phyloP scores from a whole-genome alignment of 2,888 invertebrate species.

The Drosophila tripunctata region DNA sequence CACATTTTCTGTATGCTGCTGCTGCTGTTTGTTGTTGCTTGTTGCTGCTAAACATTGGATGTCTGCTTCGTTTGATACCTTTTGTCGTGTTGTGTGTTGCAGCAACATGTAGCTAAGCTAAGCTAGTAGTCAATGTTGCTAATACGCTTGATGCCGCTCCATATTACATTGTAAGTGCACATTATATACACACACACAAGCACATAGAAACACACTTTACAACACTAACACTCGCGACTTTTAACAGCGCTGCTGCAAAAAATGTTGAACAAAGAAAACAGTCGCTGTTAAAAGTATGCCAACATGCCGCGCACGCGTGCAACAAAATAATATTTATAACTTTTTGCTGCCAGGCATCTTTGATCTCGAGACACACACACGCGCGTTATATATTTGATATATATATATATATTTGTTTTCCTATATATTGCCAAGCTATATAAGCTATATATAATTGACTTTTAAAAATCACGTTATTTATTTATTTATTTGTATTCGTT shows the following conservation, averaged over 20 bases:
- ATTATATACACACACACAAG: conserved; percentile 33
- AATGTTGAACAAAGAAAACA: conserved; percentile 71
- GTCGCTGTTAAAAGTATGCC: conserved; percentile 67
- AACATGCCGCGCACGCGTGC: conserved; percentile 64
- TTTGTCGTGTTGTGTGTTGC: conserved; percentile 29
- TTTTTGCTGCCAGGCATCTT: conserved; percentile 14
- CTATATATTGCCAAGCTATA: conserved; percentile 26
- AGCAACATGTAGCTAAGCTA: conserved; percentile 50
- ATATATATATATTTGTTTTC: conserved; percentile 34
- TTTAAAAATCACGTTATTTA: conserved; percentile 16
- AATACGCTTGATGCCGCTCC: conserved; percentile 39
- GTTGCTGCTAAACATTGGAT: conserved; percentile 10
- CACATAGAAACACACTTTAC: conserved; percentile 4
- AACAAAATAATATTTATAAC: conserved; percentile 47
- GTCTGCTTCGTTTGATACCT: conserved; percentile 31
- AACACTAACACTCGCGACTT: conserved; percentile 8
- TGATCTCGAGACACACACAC: conserved; percentile 8
- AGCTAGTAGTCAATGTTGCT: conserved; percentile 9
- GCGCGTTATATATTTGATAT: not conserved
- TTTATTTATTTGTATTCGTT: too few species aligned
- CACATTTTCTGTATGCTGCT: conserved; percentile 16
- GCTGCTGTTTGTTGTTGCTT: conserved; percentile 15
- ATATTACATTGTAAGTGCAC: conserved; percentile 57
- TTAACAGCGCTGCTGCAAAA: conserved; percentile 34
- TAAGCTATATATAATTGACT: conserved; percentile 16